phyloP scores from a whole-genome alignment of 2,113 vertebrate species.

The Grallaria varia region DNA sequence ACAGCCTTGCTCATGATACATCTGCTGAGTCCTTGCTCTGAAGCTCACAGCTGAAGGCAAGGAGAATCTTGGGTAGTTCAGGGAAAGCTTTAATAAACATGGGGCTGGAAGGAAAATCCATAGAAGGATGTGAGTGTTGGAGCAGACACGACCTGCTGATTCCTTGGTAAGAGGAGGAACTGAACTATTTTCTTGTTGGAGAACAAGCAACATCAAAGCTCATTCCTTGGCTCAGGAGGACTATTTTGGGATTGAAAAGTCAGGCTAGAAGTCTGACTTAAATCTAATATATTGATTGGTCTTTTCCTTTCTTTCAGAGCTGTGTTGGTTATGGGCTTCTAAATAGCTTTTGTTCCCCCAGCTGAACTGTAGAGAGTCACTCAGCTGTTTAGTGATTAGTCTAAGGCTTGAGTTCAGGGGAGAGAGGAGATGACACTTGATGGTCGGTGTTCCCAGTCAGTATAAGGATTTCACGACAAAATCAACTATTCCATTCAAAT shows the following conservation, averaged over 20 bases:
- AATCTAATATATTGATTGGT: background rate
- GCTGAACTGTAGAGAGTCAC: background rate
- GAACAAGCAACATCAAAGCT: background rate
- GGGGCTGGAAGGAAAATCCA: background rate
- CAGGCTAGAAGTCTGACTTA: background rate
- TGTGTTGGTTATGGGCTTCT: background rate
- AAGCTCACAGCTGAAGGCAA: background rate
- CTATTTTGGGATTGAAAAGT: background rate
- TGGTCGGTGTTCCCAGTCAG: background rate
- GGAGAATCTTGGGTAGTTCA: background rate
- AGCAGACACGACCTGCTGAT: background rate
- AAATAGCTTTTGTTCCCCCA: accelerated
- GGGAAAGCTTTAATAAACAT: background rate
- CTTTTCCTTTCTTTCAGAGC: background rate
- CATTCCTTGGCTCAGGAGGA: background rate
- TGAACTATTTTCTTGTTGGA: background rate
- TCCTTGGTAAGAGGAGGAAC: background rate
- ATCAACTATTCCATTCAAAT: accelerated
- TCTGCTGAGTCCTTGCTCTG: background rate
- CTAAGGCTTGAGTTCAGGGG: background rate
- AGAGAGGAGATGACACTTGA: background rate
- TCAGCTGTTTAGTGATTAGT: background rate
- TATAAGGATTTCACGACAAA: background rate
- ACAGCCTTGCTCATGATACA: accelerated
- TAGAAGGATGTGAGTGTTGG: background rate